A percentile compares a stretch with the other conserved stretches of the same genome.
Conservation (phyloP, 2,888 invertebrate species). For the Drosophila recens region DNA sequence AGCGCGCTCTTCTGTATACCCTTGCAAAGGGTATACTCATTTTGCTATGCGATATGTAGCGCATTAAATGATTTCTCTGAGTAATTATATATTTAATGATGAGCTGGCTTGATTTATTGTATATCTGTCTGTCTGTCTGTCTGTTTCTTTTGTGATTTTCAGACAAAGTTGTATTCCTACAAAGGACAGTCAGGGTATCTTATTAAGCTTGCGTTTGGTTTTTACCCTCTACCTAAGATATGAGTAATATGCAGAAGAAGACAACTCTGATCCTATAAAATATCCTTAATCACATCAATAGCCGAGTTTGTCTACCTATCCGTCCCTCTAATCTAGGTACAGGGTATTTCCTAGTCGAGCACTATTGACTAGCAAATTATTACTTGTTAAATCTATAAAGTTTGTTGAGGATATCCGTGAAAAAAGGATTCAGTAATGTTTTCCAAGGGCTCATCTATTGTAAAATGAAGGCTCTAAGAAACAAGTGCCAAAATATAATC, state of each 20-base stretch:
- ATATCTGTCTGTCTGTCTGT: conserved; percentile 1
- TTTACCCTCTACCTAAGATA: background rate
- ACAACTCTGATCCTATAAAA: conserved; percentile 9
- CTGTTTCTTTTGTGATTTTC: background rate
- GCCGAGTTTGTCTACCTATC: conserved; percentile 11
- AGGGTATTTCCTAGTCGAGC: conserved; percentile 21
- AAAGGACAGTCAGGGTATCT: background rate
- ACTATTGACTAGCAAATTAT: conserved; percentile 1
- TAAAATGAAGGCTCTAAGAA: background rate
- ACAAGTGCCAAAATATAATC: conserved; percentile 41
- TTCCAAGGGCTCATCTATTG: background rate
- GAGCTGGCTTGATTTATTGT: background rate
- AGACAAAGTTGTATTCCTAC: background rate
- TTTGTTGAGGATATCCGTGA: conserved; percentile 9
- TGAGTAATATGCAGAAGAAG: conserved; percentile 6
- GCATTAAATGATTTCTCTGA: background rate
- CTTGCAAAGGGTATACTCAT: background rate
- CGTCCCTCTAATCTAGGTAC: conserved; percentile 18
- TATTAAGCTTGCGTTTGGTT: background rate
- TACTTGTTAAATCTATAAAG: conserved; percentile 1
- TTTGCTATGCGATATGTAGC: background rate
- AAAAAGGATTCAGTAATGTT: conserved; percentile 14
- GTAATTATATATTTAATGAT: background rate
- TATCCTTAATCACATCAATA: background rate
- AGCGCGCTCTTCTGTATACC: background rate